These are phyloP conservation scores for Crotophaga sulcirostris DNA, from an alignment of 2,113 vertebrate genomes.

Conservation along the genomic window DNA sequence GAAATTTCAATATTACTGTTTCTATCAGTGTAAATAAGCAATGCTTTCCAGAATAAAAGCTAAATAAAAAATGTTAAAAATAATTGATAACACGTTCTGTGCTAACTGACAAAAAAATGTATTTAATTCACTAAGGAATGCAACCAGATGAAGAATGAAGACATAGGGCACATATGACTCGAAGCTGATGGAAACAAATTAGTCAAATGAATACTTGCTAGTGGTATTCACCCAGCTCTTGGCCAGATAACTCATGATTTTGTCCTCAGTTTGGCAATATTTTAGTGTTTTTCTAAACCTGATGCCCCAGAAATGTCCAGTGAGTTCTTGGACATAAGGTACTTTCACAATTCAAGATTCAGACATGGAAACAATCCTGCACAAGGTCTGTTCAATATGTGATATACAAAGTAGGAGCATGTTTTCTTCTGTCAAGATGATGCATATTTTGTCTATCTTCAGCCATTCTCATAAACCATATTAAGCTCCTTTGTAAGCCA, in stretches of 20 bases:
- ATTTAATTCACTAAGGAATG: background rate
- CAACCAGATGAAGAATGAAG: background rate
- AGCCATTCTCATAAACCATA: background rate
- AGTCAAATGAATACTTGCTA: background rate
- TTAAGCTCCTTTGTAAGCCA: background rate
- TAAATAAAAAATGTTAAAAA: background rate
- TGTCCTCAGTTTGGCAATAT: background rate
- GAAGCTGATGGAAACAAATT: constrained; percentile 35
- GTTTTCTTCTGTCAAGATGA: background rate
- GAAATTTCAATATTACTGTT: background rate
- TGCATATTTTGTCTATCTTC: background rate
- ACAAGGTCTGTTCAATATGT: background rate
- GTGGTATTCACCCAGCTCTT: background rate
- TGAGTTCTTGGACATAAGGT: background rate
- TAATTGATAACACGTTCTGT: background rate
- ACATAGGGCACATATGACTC: background rate
- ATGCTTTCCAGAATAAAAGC: background rate
- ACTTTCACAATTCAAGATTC: background rate
- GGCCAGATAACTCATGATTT: background rate
- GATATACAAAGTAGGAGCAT: background rate
- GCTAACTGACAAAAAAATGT: background rate
- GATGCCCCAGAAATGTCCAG: background rate
- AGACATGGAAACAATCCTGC: background rate
- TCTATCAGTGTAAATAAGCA: background rate
- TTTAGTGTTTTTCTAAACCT: background rate